phyloP scores from a whole-genome alignment of 1,140 invertebrate genomes.

The Drosophila repleta region DNA sequence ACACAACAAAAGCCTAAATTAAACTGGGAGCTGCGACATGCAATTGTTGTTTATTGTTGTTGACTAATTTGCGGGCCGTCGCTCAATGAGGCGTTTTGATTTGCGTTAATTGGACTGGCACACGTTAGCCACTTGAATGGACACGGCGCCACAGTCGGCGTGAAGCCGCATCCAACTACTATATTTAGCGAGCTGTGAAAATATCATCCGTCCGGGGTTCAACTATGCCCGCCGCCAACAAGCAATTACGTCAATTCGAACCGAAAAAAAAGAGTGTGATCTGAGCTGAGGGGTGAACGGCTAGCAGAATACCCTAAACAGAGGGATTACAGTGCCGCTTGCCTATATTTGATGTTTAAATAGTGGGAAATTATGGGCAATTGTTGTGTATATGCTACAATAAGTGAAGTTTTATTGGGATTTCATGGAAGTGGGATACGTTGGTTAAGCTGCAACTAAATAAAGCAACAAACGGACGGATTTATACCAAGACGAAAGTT shows the following conservation, averaged over 20 bases:
- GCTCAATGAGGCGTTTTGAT: constrained; percentile 55
- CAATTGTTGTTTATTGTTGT: constrained; percentile 29
- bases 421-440: no score
- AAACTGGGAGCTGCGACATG: constrained; percentile 15
- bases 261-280: no score
- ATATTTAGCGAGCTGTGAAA: constrained; percentile 41
- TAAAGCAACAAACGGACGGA: no score
- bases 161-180: constrained; percentile 2
- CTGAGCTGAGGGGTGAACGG: no score
- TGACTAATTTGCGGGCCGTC: constrained; percentile 49
- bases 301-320: no score
- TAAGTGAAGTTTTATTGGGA: no score
- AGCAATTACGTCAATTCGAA: constrained; percentile 13
- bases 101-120: constrained; percentile 70
- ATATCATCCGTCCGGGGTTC: not conserved
- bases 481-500: no score
- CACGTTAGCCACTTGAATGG: constrained; percentile 43
- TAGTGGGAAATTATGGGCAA: no score
- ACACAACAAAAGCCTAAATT: constrained; percentile 27
- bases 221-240: constrained; percentile 4
- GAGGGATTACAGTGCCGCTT: no score
- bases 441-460: no score
- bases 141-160: constrained; percentile 4
- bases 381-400: no score
- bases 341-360: no score